Evolutionary conservation across 2,797 vertebrate species (phyloP), one percentile per base, ranked within the genome.

Genomic region (Premnoplex brunnescens): DNA sequence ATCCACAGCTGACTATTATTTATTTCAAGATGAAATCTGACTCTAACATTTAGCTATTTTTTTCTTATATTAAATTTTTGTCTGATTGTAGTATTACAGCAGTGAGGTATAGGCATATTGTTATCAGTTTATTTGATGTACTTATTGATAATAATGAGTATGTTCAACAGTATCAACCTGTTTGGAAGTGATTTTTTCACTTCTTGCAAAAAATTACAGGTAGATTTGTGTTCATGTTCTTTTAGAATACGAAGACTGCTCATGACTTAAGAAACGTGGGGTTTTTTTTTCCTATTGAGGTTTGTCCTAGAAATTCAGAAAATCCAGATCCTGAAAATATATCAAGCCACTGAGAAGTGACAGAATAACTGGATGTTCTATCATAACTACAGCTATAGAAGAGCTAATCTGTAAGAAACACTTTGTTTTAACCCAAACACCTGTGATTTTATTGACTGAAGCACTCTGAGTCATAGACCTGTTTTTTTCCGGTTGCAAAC

Each of bases 1-100:
- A 68, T 17, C 10, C 1, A 0, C 48, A 56, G 37, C 0, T 60
- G 18, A 17, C 12, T 64, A 12, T 34, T 41, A 36, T 12, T 86
- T 52, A 46, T 63, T 76, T 80, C 41, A 76, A 76, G n/a, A 73
- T 17, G 4, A 91, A 93, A 48, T 73, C 34, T n/a, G 34, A 15
- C 34, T 64, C 14, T 41, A 55, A 34, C 8, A 32, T 37, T 59
- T 46, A 48, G 8, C 44, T 83, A 22, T 13, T 69, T 66, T 71
- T 52, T 72, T 19, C 14, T n/a, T 48, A 9, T 37, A 51, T 54
- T 59, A 52, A 39, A n/a, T 55, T 14, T 67, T 79, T 46, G 6
- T 51, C 43, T 77, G 37, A 34, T 14, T 71, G 17, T 13, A 72
- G 3, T 34, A n/a, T 44, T 22, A 36, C 14, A 73, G 27, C 24